phyloP scores from a whole-genome alignment of 2,888 invertebrate genomes.

The Erynnis tages region DNA sequence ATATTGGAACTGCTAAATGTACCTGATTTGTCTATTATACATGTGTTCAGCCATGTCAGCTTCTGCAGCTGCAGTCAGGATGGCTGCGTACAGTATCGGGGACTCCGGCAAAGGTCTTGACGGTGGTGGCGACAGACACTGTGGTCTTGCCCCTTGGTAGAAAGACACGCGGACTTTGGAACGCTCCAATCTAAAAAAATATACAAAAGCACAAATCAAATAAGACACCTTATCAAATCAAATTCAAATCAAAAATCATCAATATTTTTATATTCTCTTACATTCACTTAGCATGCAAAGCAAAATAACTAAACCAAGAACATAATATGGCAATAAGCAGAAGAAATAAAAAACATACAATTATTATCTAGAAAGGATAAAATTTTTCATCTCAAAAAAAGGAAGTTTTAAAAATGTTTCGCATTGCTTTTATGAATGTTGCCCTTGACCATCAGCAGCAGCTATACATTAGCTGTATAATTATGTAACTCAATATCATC shows the following conservation, averaged over 20 bases:
- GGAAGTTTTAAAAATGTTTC: background rate
- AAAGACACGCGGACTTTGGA: conserved; percentile 91
- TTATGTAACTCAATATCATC: conserved; percentile 9
- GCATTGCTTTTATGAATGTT: background rate
- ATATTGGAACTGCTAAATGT: background rate
- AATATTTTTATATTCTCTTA: no score
- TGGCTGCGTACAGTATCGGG: conserved; percentile 64
- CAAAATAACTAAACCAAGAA: no score
- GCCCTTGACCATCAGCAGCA: background rate
- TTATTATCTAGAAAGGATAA: background rate
- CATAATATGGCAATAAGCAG: no score
- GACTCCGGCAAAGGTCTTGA: conserved; percentile 73
- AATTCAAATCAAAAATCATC: no score
- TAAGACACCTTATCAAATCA: no score
- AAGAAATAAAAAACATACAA: no score
- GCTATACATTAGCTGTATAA: background rate
- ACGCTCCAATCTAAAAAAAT: conserved; percentile 85
- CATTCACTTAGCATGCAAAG: no score
- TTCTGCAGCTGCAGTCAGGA: conserved; percentile 71
- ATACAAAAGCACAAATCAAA: background rate
- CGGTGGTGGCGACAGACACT: conserved; percentile 84
- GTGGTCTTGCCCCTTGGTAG: conserved; percentile 90
- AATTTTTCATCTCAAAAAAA: background rate
- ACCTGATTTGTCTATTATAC: conserved; percentile 87
- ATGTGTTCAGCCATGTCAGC: conserved; percentile 71